Conservation (phyloP, 2,888 invertebrate genomes). For the Tupiocoris notatus region DNA sequence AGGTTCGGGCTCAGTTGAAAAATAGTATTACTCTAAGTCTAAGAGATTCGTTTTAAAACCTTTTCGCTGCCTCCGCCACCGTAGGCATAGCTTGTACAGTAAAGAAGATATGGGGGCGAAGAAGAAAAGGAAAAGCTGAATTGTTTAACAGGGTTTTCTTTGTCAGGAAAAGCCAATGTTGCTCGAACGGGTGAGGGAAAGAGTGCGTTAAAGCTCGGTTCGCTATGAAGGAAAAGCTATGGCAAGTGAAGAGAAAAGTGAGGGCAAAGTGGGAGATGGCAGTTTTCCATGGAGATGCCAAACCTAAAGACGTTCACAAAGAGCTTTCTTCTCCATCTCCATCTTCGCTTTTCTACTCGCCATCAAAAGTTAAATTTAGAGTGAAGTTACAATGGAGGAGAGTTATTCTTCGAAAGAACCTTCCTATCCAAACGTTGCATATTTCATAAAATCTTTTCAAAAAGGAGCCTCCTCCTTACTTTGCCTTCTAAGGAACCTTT, state of each 20-base stretch:
- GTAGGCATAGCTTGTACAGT: neutral
- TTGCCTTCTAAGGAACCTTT: neutral
- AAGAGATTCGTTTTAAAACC: neutral
- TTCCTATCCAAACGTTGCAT: slow-evolving; percentile 40
- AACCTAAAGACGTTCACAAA: slow-evolving; percentile 26
- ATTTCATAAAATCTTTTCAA: slow-evolving; percentile 47
- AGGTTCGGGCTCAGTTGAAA: neutral
- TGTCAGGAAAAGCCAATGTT: slow-evolving; percentile 10
- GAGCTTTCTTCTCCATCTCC: slow-evolving; percentile 14
- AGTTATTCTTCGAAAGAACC: slow-evolving; percentile 38
- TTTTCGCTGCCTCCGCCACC: neutral
- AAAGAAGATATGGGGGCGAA: neutral
- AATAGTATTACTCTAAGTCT: neutral
- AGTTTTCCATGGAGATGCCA: neutral
- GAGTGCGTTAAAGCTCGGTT: slow-evolving; percentile 1
- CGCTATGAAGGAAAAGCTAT: slow-evolving; percentile 4
- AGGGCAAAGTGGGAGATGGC: neutral
- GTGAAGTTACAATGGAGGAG: slow-evolving; percentile 41
- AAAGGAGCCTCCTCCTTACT: neutral
- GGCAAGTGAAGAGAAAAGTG: neutral
- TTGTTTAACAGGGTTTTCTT: slow-evolving; percentile 33
- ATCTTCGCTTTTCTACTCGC: slow-evolving; percentile 4
- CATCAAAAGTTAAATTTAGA: slow-evolving; percentile 47
- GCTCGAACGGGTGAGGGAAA: neutral
- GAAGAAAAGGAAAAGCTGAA: slow-evolving; percentile 19